Conservation (phyloP, 1,140 invertebrate genomes). For the Heliconius hewitsoni region DNA sequence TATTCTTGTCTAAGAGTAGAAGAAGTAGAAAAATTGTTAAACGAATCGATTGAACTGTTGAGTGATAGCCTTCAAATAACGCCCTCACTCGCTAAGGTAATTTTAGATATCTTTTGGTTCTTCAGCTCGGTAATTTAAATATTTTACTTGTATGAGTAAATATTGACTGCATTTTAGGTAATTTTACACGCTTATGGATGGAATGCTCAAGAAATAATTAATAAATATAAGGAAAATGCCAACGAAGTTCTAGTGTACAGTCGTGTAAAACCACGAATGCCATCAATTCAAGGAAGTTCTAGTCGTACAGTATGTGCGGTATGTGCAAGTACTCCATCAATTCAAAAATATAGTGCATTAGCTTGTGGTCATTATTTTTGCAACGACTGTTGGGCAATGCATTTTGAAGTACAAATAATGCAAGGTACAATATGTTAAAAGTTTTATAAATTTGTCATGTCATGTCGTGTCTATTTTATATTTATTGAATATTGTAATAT, state of each 20-base stretch:
- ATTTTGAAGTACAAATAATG: constrained; percentile 97
- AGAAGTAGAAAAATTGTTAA: constrained; percentile 95
- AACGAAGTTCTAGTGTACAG: constrained; percentile 89
- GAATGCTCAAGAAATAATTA: constrained; percentile 90
- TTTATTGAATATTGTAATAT: constrained; percentile 6
- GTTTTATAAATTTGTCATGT: neutral
- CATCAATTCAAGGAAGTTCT: constrained; percentile 51
- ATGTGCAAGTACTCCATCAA: constrained; percentile 82
- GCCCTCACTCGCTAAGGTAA: constrained; percentile 93
- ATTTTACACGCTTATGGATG: constrained; percentile 94
- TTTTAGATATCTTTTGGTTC: constrained; percentile 16
- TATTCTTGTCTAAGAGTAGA: constrained; percentile 94
- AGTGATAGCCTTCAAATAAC: constrained; percentile 93
- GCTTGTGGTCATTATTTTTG: constrained; percentile 96
- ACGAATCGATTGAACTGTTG: constrained; percentile 95
- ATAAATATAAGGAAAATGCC: constrained; percentile 89
- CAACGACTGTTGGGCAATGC: constrained; percentile 96
- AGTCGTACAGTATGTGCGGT: constrained; percentile 81
- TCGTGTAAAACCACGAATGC: constrained; percentile 87
- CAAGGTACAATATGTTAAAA: constrained; percentile 83
- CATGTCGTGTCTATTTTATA: neutral
- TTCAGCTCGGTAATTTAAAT: neutral
- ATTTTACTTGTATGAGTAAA: neutral
- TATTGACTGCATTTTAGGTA: constrained; percentile 76
- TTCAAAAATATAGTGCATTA: constrained; percentile 88